Evolutionary conservation across 2,797 vertebrate genomes (phyloP).

Genomic region (Cynodonichthys magdalenae): DNA sequence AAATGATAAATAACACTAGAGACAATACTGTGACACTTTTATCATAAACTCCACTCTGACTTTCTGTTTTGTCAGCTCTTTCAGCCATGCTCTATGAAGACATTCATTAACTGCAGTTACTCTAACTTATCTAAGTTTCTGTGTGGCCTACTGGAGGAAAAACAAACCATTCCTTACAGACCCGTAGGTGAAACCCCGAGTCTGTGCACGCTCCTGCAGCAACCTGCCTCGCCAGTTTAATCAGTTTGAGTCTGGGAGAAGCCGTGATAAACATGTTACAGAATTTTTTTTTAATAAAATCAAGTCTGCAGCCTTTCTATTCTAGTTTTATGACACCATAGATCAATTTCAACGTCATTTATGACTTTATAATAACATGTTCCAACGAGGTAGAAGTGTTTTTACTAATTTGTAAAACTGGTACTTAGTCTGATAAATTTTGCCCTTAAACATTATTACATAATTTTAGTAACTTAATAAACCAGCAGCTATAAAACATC

Average conservation of each 20-base stretch:
- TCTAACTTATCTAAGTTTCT: constrained; percentile 23
- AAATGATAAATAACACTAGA: not conserved
- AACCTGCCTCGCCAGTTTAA: not conserved
- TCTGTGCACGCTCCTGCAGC: not conserved
- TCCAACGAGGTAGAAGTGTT: not conserved
- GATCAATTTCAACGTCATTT: not conserved
- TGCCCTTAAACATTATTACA: no score
- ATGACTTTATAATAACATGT: not conserved
- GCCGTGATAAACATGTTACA: not conserved
- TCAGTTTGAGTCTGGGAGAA: not conserved
- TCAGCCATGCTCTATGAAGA: constrained; percentile 9
- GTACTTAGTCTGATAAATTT: no score
- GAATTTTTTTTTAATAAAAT: constrained; percentile 6
- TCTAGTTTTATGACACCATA: not conserved
- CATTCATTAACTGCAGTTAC: constrained; percentile 44
- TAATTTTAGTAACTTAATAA: not conserved
- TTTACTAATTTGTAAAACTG: not conserved
- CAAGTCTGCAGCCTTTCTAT: not conserved
- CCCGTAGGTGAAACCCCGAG: not conserved
- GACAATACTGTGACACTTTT: not conserved
- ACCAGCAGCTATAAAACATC: not conserved
- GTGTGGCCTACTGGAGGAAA: constrained; percentile 41
- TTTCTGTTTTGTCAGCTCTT: not conserved
- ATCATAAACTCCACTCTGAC: not conserved
- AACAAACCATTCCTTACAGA: constrained; percentile 34